A percentile compares a stretch with the other conserved stretches of the same genome.
Conservation (phyloP, 2,888 invertebrate genomes). For the Halictus ligatus region DNA sequence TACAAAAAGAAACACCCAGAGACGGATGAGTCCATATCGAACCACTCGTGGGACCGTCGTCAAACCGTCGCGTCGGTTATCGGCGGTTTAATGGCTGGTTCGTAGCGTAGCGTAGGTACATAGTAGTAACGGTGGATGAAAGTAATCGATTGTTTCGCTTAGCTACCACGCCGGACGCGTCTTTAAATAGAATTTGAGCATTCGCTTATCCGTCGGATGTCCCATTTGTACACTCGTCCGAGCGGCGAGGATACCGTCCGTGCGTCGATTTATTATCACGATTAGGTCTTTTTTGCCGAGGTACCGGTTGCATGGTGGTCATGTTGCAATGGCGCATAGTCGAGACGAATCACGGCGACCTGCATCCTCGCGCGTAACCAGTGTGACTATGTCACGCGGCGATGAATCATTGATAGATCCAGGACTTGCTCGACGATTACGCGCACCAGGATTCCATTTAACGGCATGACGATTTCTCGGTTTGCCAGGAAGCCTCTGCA, state of each 20-base stretch:
- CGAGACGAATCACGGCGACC: conserved; percentile 30
- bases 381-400: conserved; percentile 14
- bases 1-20: not conserved
- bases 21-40: not conserved
- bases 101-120: not conserved
- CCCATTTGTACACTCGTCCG: not conserved
- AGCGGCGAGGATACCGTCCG: not conserved
- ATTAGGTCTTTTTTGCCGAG: conserved; percentile 23
- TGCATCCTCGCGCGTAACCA: conserved; percentile 31
- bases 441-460: not conserved
- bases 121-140: not conserved
- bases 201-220: conserved; percentile 1
- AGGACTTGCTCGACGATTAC: conserved; percentile 41
- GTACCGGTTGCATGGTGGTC: conserved; percentile 18
- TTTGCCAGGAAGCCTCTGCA: not conserved
- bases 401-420: conserved; percentile 63
- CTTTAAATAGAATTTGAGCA: conserved; percentile 1
- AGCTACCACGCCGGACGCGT: conserved; percentile 1
- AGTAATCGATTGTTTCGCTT: conserved; percentile 1
- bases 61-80: not conserved
- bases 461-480: not conserved
- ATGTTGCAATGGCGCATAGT: not conserved
- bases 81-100: not conserved
- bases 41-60: not conserved
- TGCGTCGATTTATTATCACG: conserved; percentile 37